A percentile compares a stretch with the other conserved stretches of the same genome.
phyloP scores from a whole-genome alignment of 1,140 invertebrate species.

The Scaptodrosophila lebanonensis region DNA sequence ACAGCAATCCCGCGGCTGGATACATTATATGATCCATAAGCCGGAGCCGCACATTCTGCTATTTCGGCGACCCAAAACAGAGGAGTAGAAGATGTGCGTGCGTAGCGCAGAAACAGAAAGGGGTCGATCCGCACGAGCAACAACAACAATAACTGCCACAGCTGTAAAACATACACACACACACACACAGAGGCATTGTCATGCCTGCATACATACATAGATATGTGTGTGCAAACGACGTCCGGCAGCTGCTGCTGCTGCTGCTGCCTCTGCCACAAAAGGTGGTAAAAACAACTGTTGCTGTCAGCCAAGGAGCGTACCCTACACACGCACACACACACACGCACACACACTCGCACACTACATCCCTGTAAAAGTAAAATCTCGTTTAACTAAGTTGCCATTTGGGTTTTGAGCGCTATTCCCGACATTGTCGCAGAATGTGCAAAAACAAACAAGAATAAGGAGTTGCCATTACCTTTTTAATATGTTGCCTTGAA shows the following conservation, averaged over 20 bases:
- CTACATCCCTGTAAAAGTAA: too few relatives aligned
- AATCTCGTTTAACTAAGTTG: background rate
- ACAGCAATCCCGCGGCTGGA: slow-evolving; percentile 96
- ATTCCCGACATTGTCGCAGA: background rate
- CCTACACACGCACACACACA: slow-evolving; percentile 8
- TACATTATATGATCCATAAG: slow-evolving; percentile 97
- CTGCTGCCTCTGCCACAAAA: slow-evolving; percentile 30
- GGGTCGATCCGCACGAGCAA: slow-evolving; percentile 6
- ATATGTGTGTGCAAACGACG: slow-evolving; percentile 24
- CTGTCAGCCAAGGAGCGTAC: slow-evolving; percentile 1
- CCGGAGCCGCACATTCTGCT: slow-evolving; percentile 86
- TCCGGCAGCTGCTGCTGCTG: slow-evolving; percentile 18
- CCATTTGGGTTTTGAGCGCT: slow-evolving; percentile 2
- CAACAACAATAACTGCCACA: slow-evolving; percentile 17
- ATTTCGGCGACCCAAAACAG: slow-evolving; percentile 79
- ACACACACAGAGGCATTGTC: background rate
- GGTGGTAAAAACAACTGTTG: slow-evolving; percentile 33
- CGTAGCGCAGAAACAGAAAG: background rate
- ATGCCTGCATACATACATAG: slow-evolving; percentile 10
- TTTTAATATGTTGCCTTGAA: background rate
- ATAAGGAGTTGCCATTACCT: slow-evolving; percentile 1
- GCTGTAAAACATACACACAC: slow-evolving; percentile 3
- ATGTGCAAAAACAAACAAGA: too few relatives aligned
- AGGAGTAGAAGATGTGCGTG: slow-evolving; percentile 35
- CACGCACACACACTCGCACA: slow-evolving; percentile 8